phyloP scores from a whole-genome alignment of 2,797 vertebrate genomes.

The Pelobates cultripes region DNA sequence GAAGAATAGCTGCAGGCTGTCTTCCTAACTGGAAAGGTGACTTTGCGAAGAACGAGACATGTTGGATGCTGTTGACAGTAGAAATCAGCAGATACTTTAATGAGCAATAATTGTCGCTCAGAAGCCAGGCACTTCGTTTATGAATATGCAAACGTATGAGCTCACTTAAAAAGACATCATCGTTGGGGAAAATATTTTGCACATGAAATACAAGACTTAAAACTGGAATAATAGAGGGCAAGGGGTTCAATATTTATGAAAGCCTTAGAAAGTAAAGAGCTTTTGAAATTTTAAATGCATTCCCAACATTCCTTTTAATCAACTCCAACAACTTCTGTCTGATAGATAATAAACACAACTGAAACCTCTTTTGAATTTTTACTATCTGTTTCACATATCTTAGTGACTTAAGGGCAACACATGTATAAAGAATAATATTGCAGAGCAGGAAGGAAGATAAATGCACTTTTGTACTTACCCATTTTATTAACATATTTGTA shows the following conservation, averaged over 20 bases:
- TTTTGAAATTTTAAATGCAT: slow-evolving; percentile 37
- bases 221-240: slow-evolving; percentile 39
- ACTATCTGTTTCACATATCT: slow-evolving; percentile 20
- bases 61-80: slow-evolving; percentile 49
- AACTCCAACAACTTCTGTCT: slow-evolving; percentile 11
- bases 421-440: background rate
- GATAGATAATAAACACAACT: slow-evolving; percentile 8
- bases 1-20: slow-evolving; percentile 47
- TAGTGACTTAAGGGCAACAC: background rate
- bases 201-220: slow-evolving; percentile 42
- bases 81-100: slow-evolving; percentile 47
- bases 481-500: slow-evolving; percentile 4
- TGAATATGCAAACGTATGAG: slow-evolving; percentile 43
- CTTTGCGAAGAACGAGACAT: slow-evolving; percentile 38
- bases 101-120: slow-evolving; percentile 47
- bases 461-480: slow-evolving; percentile 1
- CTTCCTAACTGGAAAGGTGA: slow-evolving; percentile 56
- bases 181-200: slow-evolving; percentile 41
- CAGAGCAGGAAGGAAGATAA: background rate
- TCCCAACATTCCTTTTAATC: slow-evolving; percentile 35
- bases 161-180: slow-evolving; percentile 33
- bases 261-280: slow-evolving; percentile 21
- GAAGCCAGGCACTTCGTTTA: slow-evolving; percentile 32
- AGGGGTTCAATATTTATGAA: slow-evolving; percentile 41
- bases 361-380: slow-evolving; percentile 10